These are phyloP conservation scores for Helicoverpa armigera DNA, from an alignment of 1,140 invertebrate genomes.

Conservation along the genomic window DNA sequence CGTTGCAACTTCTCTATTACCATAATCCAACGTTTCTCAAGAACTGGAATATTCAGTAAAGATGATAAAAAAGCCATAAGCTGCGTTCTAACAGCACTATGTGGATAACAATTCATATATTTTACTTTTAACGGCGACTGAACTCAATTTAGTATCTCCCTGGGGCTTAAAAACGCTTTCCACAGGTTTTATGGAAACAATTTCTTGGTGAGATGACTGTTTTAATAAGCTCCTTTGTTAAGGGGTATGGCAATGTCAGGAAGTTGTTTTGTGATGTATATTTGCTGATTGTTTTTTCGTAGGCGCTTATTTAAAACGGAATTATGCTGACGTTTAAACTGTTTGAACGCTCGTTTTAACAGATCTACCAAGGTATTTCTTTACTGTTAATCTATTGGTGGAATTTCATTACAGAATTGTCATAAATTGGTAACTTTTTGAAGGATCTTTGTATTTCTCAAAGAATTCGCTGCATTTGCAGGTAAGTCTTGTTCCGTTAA, in stretches of 20 bases:
- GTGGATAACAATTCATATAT: slow-evolving; percentile 20
- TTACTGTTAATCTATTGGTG: no score
- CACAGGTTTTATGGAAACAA: slow-evolving; percentile 59
- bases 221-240: slow-evolving; percentile 63
- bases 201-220: slow-evolving; percentile 61
- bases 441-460: no score
- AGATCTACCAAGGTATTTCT: no score
- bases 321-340: no score
- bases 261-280: background rate
- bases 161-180: slow-evolving; percentile 57
- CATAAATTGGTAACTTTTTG: no score
- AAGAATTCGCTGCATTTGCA: no score
- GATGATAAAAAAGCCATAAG: background rate
- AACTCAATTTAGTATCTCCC: slow-evolving; percentile 59
- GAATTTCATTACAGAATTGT: no score
- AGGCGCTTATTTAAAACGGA: no score
- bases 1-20: no score
- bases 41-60: background rate
- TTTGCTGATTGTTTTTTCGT: background rate
- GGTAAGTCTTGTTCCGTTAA: no score
- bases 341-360: no score
- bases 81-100: background rate
- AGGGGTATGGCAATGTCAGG: slow-evolving; percentile 35
- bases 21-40: background rate
- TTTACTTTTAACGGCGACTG: slow-evolving; percentile 37